phyloP scores from a whole-genome alignment of 2,113 vertebrate genomes.

The Cebus imitator region DNA sequence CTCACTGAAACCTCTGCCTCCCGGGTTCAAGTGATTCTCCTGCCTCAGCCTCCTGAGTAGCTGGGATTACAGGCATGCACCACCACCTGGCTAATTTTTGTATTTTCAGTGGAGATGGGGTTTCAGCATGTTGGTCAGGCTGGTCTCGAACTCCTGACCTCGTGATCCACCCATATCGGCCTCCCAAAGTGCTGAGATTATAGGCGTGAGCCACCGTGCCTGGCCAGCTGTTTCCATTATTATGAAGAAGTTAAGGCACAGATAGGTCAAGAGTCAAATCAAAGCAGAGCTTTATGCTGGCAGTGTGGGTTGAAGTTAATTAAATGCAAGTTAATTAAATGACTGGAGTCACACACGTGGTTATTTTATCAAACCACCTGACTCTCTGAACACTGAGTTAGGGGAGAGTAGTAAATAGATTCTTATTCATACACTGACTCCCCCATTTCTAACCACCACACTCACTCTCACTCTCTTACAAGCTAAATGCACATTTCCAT shows the following conservation, averaged over 20 bases:
- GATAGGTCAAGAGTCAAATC: conserved; percentile 24
- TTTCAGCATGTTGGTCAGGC: too few relatives aligned
- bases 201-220: too few relatives aligned
- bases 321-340: neutral
- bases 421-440: neutral
- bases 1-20: too few relatives aligned
- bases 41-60: too few relatives aligned
- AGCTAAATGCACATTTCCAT: conserved; percentile 44
- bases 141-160: too few relatives aligned
- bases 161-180: too few relatives aligned
- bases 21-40: too few relatives aligned
- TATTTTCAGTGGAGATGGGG: too few relatives aligned
- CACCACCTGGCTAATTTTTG: too few relatives aligned
- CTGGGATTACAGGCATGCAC: too few relatives aligned
- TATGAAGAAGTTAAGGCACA: conserved; percentile 33
- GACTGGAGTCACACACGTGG: neutral
- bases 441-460: neutral
- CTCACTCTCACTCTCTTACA: neutral
- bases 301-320: neutral
- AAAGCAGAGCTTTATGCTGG: neutral
- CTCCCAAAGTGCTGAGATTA: too few relatives aligned
- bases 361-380: conserved; percentile 29
- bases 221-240: conserved; percentile 25
- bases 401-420: neutral
- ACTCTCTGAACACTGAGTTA: neutral